Conservation (phyloP, 2,113 vertebrate species). For the Ascaphus truei region DNA sequence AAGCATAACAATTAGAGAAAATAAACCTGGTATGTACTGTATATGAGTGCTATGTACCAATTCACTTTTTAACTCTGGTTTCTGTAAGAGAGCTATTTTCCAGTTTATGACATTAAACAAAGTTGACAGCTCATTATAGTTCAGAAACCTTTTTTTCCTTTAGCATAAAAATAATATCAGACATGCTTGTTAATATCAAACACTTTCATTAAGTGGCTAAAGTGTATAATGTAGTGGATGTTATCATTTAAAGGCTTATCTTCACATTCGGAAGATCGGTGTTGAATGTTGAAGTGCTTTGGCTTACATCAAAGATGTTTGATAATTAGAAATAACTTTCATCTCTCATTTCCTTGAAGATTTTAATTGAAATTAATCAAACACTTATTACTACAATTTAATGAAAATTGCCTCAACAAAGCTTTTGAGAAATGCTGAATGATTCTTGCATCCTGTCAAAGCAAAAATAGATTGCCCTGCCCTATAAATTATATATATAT, state of each 20-base stretch:
- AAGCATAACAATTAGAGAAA: too few relatives aligned
- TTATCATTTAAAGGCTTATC: conserved; percentile 20
- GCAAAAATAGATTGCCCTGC: neutral
- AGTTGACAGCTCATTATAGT: neutral
- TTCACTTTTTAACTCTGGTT: too few relatives aligned
- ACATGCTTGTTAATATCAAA: conserved; percentile 5
- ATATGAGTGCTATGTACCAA: too few relatives aligned
- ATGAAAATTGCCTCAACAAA: conserved; percentile 24
- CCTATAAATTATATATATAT: neutral
- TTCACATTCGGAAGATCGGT: neutral
- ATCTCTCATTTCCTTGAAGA: conserved; percentile 33
- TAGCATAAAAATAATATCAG: neutral
- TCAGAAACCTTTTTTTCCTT: neutral
- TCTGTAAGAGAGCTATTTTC: neutral
- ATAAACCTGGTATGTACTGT: too few relatives aligned
- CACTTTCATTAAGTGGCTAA: neutral
- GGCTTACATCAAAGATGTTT: conserved; percentile 31
- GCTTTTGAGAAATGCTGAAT: neutral
- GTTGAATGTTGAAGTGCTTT: conserved; percentile 11
- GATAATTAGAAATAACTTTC: conserved; percentile 29
- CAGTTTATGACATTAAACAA: neutral
- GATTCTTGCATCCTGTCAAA: neutral
- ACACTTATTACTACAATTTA: conserved; percentile 26
- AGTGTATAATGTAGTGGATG: neutral
- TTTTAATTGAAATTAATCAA: conserved; percentile 38